phyloP scores from a whole-genome alignment of 2,888 invertebrate genomes.

The Torymus tubicola region DNA sequence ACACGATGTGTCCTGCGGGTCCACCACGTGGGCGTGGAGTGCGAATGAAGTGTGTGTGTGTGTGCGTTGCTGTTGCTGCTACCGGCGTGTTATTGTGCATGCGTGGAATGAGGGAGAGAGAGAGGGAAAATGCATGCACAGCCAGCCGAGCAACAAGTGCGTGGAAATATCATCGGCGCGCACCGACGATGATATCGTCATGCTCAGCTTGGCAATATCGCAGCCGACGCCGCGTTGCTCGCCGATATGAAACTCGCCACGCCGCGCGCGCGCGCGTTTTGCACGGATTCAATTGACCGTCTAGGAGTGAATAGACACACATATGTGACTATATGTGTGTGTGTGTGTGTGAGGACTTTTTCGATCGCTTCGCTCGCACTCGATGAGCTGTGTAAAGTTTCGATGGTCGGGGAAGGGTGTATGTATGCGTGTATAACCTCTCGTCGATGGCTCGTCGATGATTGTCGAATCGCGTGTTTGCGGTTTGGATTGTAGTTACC shows the following conservation, averaged over 20 bases:
- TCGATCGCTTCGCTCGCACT: background rate
- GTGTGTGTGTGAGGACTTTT: background rate
- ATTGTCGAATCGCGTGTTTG: no score
- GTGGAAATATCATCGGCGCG: background rate
- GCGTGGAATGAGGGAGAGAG: conserved; percentile 70
- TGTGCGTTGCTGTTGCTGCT: conserved; percentile 53
- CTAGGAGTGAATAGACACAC: conserved; percentile 16
- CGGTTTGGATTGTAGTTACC: no score
- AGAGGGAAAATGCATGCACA: conserved; percentile 66
- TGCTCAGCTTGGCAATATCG: conserved; percentile 73
- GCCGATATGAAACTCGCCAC: background rate
- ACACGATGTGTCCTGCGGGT: background rate
- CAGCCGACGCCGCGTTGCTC: no score
- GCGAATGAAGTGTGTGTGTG: conserved; percentile 71
- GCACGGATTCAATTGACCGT: conserved; percentile 69
- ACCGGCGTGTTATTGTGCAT: conserved; percentile 69
- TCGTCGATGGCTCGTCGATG: no score
- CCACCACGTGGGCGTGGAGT: conserved; percentile 70
- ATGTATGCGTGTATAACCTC: no score
- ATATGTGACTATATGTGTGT: background rate
- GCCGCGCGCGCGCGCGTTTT: conserved; percentile 57
- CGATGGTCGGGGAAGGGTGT: no score
- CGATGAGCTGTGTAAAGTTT: background rate
- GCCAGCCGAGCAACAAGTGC: background rate
- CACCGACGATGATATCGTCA: conserved; percentile 70